phyloP scores from a whole-genome alignment of 2,113 vertebrate genomes.

The Micromys minutus region DNA sequence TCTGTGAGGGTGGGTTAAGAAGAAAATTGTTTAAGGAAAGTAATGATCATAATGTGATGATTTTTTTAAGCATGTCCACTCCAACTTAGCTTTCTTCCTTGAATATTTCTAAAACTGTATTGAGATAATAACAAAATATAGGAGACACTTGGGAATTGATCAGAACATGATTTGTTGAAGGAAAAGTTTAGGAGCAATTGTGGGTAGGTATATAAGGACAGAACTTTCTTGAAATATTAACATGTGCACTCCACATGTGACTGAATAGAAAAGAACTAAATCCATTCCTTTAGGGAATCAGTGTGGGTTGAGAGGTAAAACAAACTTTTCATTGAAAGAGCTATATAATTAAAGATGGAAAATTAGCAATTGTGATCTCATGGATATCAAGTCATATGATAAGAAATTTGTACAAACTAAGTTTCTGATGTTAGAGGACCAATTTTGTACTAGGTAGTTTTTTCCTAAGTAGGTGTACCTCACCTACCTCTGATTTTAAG shows the following conservation, averaged over 20 bases:
- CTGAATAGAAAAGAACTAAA: background rate
- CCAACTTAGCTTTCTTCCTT: background rate
- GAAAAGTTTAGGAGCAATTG: background rate
- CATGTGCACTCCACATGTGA: background rate
- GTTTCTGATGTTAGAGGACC: background rate
- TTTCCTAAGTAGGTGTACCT: background rate
- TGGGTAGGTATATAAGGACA: background rate
- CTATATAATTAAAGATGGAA: background rate
- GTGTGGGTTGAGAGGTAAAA: background rate
- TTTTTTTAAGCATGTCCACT: background rate
- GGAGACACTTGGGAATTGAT: background rate
- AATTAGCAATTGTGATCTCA: background rate
- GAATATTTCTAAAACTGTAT: background rate
- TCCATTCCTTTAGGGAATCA: background rate
- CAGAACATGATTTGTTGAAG: background rate
- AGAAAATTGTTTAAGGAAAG: background rate
- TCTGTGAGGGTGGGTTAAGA: background rate
- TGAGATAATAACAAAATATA: background rate
- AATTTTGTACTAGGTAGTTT: background rate
- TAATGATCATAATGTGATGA: background rate
- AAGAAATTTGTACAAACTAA: background rate
- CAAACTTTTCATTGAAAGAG: background rate
- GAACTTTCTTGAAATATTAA: slow-evolving; percentile 22
- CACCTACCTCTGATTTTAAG: slow-evolving; percentile 28
- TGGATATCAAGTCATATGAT: background rate